Conservation (phyloP, 1,140 invertebrate genomes). For the Drosophila parabipectinata region DNA sequence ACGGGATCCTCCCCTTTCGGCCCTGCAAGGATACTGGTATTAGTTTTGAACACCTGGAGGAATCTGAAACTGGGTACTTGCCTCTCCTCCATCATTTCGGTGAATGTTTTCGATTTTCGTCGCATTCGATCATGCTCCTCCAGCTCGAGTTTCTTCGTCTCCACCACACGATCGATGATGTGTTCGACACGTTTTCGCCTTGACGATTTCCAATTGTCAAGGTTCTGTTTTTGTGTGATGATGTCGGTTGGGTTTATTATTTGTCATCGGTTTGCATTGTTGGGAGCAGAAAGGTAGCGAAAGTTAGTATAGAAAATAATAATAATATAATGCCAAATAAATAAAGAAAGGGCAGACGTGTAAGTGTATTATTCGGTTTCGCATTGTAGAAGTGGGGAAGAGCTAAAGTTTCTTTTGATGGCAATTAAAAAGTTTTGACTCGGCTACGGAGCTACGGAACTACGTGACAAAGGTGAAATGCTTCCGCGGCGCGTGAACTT, state of each 20-base stretch:
- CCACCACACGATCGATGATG: constrained; percentile 94
- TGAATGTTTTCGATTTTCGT: constrained; percentile 95
- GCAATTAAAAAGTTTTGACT: constrained; percentile 74
- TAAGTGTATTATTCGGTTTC: constrained; percentile 37
- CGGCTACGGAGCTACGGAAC: constrained; percentile 29
- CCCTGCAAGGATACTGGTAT: constrained; percentile 74
- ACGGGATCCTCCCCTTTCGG: constrained; percentile 84
- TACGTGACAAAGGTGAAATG: constrained; percentile 68
- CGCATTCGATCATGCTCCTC: constrained; percentile 90
- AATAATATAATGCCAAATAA: background rate
- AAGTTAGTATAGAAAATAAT: constrained; percentile 71
- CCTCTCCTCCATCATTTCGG: constrained; percentile 96
- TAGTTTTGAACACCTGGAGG: background rate
- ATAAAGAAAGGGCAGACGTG: constrained; percentile 35
- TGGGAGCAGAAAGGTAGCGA: constrained; percentile 49
- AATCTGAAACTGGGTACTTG: constrained; percentile 79
- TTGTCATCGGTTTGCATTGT: constrained; percentile 36
- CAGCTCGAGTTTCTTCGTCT: constrained; percentile 93
- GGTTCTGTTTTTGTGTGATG: constrained; percentile 87
- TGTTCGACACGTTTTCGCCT: constrained; percentile 95
- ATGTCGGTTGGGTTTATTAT: constrained; percentile 3
- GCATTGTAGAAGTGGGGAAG: constrained; percentile 30
- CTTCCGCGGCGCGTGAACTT: constrained; percentile 31
- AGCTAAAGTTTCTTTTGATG: constrained; percentile 47
- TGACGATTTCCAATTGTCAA: constrained; percentile 97